Conservation (phyloP, 2,113 vertebrate genomes). For the Camelus dromedarius region DNA sequence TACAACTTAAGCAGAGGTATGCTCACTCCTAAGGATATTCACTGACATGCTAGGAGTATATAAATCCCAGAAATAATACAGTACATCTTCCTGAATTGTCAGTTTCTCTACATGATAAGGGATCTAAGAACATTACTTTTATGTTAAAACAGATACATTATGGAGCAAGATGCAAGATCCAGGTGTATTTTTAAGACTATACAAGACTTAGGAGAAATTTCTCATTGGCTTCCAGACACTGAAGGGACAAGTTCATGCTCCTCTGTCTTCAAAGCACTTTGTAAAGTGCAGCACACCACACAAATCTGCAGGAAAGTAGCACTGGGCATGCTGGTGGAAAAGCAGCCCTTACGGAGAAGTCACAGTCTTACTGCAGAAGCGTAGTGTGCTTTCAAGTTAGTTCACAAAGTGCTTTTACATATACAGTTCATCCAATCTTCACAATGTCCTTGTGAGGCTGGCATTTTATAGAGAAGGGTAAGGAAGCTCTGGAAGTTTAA, state of each 20-base stretch:
- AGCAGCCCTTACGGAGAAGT: background rate
- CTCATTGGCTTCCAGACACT: background rate
- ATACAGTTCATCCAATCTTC: background rate
- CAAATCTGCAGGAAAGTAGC: background rate
- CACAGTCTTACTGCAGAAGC: background rate
- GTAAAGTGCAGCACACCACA: background rate
- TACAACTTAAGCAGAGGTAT: slow-evolving; percentile 2
- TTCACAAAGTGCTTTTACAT: background rate
- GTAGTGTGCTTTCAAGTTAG: background rate
- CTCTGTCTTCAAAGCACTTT: background rate
- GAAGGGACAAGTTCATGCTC: background rate
- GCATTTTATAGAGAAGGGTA: background rate
- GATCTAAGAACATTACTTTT: slow-evolving; percentile 52
- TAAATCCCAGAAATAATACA: slow-evolving; percentile 8
- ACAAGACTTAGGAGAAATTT: background rate
- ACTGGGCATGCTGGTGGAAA: background rate
- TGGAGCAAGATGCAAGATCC: slow-evolving; percentile 10
- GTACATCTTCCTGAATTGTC: slow-evolving; percentile 35
- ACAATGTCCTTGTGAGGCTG: background rate
- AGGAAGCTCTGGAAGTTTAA: background rate
- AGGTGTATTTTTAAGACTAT: slow-evolving; percentile 4
- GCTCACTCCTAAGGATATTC: background rate
- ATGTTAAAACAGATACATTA: slow-evolving; percentile 50
- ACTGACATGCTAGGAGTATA: background rate
- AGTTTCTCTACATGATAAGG: background rate